phyloP scores from a whole-genome alignment of 2,888 invertebrate genomes.

The Callosobruchus maculatus region DNA sequence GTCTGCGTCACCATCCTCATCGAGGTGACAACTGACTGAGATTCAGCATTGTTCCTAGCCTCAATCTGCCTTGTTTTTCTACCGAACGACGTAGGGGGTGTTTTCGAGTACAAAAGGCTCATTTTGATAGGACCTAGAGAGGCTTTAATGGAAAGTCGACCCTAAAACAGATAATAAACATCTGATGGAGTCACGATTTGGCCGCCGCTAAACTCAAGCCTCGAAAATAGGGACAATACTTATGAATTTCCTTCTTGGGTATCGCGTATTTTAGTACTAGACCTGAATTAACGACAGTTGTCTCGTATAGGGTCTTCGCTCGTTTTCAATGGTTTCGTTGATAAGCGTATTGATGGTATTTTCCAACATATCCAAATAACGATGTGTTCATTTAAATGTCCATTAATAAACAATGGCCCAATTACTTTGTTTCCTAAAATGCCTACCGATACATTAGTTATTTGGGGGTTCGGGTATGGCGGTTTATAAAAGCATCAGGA shows the following conservation, averaged over 20 bases:
- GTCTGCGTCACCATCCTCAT: neutral
- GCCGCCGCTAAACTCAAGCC: neutral
- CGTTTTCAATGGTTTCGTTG: no score
- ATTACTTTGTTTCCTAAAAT: no score
- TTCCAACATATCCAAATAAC: no score
- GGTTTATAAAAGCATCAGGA: no score
- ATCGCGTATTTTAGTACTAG: no score
- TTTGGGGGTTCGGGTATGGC: no score
- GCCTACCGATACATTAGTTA: no score
- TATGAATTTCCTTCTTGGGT: neutral
- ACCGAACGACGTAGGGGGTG: neutral
- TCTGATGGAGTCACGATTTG: neutral
- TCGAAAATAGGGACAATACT: neutral
- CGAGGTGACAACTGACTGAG: neutral
- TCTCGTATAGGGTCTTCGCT: no score
- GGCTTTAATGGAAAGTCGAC: neutral
- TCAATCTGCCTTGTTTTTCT: neutral
- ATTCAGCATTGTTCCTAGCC: neutral
- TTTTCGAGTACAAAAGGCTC: neutral
- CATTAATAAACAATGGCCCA: no score
- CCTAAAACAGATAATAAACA: neutral
- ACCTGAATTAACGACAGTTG: no score
- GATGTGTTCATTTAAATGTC: no score
- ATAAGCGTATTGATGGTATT: no score
- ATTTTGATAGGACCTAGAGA: neutral